Evolutionary conservation across 2,113 vertebrate species (phyloP), one percentile per base, ranked within the genome.

Genomic region (Phaethornis superciliosus): DNA sequence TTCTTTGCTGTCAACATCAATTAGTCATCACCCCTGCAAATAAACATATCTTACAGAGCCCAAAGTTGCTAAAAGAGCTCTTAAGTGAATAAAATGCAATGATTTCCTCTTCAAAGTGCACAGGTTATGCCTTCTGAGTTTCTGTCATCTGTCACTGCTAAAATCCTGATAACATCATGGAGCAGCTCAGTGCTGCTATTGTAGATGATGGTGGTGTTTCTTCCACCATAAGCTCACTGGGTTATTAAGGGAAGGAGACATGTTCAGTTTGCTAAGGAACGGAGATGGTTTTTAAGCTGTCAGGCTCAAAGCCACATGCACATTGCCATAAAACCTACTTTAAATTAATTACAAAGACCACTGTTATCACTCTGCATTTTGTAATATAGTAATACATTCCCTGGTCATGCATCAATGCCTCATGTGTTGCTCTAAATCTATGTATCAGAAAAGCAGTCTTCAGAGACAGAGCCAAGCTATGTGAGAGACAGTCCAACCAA

Each of bases 391-490:
- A 40, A 40, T 40, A 40, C 40, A 40, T 40, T 40, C 40, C 11
- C 40, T 40, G 24, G 21, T 62, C 19, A 47, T 11, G 24, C 64
- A 63, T 15, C 82, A 59, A 26, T 8, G 42, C 22, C 10, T 15
- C 40, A 23, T 22, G 71, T 68, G 21, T 4, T 84, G n/a, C 52
- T 55, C 77, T 59, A 24, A 74, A 82, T 10, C 4, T 4, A 6
- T 0, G 4, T 4, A 24, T 33, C 68, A 55, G 33, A 40, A 26
- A 4, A 62, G 44, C 20, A 75, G 42, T 42, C 28, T 55, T 20
- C 7, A 0, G 3, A 59, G 32, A 62, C 2, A 67, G 74, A 26
- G 14, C 42, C 69, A 28, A 15, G 2, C 21, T 0, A 11, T 2
- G 8, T 8, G 23, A 37, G 74, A 81, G 6, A 20, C 26, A 55